These are phyloP conservation scores for Sorex fumeus DNA, from an alignment of 2,113 vertebrate genomes.

Conservation along the genomic window DNA sequence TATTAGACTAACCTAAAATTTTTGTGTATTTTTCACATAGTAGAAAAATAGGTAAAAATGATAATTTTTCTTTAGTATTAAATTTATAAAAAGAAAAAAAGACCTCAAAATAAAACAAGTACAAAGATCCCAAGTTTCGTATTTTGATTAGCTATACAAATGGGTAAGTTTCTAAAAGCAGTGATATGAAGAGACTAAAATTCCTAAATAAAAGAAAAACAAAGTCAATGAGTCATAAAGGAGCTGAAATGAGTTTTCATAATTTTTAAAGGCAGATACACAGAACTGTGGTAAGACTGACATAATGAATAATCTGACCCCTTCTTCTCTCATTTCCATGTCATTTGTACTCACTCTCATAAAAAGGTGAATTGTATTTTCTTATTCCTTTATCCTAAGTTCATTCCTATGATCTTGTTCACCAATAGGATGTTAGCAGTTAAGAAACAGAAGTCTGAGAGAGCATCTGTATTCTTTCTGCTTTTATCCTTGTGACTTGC, in stretches of 20 bases:
- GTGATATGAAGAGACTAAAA: background rate
- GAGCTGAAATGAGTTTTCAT: background rate
- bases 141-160: conserved; percentile 27
- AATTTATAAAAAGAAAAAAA: background rate
- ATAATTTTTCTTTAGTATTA: background rate
- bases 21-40: background rate
- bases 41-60: background rate
- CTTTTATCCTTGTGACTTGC: background rate
- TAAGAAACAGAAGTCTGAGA: conserved; percentile 1
- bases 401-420: background rate
- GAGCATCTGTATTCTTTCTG: background rate
- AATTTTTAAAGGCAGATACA: conserved; percentile 49
- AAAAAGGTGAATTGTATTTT: conserved; percentile 8
- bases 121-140: conserved; percentile 11
- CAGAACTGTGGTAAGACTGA: background rate
- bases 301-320: background rate
- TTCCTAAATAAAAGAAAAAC: background rate
- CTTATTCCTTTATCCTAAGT: background rate
- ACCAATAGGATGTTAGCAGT: background rate
- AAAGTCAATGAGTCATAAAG: conserved; percentile 32
- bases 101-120: conserved; percentile 8
- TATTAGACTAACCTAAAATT: background rate
- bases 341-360: conserved; percentile 8
- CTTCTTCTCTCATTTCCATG: background rate
- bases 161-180: conserved; percentile 38